Evolutionary conservation across 1,140 invertebrate species (phyloP), one percentile per base, ranked within the genome.

Genomic region (Lepidurus apus): DNA sequence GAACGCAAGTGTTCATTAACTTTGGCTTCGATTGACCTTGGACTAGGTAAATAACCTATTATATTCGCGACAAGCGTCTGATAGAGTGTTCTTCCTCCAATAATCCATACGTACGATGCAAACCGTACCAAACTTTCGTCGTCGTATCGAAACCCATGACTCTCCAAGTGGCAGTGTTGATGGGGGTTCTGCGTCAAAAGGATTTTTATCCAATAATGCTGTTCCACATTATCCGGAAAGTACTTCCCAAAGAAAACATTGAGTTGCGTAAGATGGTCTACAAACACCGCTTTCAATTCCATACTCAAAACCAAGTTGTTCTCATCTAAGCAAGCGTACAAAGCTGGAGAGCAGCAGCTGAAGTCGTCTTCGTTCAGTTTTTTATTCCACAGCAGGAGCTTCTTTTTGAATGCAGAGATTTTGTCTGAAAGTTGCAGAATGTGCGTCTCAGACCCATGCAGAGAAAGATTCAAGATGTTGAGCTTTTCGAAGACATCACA

Each of bases 351-450:
- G 47, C 47, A 65, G 47, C 9, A 65, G 1, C 47, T 11, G 11
- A 65, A 65, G 11, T 65, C 8, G 11, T 65, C 11, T 65, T 65
- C 47, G 21, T 65, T 65, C 47, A 65, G 47, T 65, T 65, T 65
- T 65, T 1, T 65, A 11, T 65, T 65, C 47, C 47, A 65, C 47
- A 65, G 47, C 8, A 65, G 47, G 11, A 65, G 6, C 79, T 81
- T 81, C 77, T 81, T 84, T 80, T 80, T 82, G 77, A 81, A 81
- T 73, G 79, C 82, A 77, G 80, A 79, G 81, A 84, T 80, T 75
- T 78, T 83, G 75, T 84, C 81, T 74, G 78, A 65, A 9, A 65
- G 47, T 13, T 65, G 47, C 11, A 65, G 47, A 65, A 65, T 65
- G 2, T 65, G 47, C 9, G 47, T 11, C 47, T 65, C 8, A 65